These are phyloP conservation scores for Onychostoma macrolepis DNA, from an alignment of 2,113 vertebrate genomes.

Conservation along the genomic window DNA sequence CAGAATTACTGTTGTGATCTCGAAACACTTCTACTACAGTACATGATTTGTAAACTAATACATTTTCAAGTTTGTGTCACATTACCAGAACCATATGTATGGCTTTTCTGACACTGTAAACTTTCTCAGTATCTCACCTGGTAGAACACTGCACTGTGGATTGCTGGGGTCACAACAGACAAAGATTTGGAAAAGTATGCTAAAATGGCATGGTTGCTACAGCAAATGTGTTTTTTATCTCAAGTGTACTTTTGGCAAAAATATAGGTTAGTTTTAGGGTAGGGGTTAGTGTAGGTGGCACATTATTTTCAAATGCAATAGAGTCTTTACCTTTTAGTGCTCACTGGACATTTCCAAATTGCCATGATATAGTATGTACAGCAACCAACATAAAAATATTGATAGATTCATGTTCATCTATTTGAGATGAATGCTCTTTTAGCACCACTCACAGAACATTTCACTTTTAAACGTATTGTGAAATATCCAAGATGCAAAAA, in stretches of 20 bases:
- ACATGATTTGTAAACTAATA: not conserved
- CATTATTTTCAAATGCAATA: too few species aligned
- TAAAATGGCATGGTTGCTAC: too few species aligned
- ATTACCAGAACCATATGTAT: not conserved
- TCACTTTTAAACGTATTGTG: not conserved
- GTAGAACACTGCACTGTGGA: not conserved
- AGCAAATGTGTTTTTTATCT: too few species aligned
- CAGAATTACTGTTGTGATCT: not conserved
- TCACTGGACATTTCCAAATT: not conserved
- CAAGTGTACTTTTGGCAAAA: not conserved
- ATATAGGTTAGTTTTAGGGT: not conserved
- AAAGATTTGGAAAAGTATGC: too few species aligned
- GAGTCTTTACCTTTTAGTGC: not conserved
- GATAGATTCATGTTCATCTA: too few species aligned
- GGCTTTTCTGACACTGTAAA: not conserved
- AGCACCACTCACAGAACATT: not conserved
- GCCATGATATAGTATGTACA: not conserved
- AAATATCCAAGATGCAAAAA: not conserved
- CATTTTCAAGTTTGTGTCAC: not conserved
- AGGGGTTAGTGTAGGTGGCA: not conserved
- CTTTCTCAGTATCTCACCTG: not conserved
- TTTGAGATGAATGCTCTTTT: too few species aligned
- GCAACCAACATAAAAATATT: not conserved
- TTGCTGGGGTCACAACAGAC: not conserved
- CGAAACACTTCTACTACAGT: not conserved